These are phyloP conservation scores for Vanessa cardui DNA, from an alignment of 2,888 invertebrate genomes.

Conservation along the genomic window DNA sequence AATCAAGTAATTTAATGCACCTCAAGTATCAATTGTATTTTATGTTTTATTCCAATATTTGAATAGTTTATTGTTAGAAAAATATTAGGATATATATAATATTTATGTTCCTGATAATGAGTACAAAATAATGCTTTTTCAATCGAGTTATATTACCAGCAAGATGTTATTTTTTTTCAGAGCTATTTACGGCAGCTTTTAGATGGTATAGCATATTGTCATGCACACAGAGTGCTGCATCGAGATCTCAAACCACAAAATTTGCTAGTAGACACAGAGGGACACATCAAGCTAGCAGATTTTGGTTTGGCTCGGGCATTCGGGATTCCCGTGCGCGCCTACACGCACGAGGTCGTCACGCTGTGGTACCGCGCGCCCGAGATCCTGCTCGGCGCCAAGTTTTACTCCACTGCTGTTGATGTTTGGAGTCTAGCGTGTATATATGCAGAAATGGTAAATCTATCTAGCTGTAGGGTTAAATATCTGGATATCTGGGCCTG, in stretches of 20 bases:
- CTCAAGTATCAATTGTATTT: too few relatives aligned
- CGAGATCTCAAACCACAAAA: slow-evolving; percentile 98
- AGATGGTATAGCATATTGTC: slow-evolving; percentile 95
- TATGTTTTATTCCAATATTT: too few relatives aligned
- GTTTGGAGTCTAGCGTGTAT: slow-evolving; percentile 98
- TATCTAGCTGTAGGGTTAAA: too few relatives aligned
- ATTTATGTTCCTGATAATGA: too few relatives aligned
- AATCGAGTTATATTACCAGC: too few relatives aligned
- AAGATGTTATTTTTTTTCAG: slow-evolving; percentile 56
- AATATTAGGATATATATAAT: too few relatives aligned
- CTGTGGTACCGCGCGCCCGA: slow-evolving; percentile 99
- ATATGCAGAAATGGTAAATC: slow-evolving; percentile 96
- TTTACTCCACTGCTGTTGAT: slow-evolving; percentile 96
- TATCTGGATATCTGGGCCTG: too few relatives aligned
- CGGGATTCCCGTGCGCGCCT: slow-evolving; percentile 94
- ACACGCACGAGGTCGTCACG: slow-evolving; percentile 96
- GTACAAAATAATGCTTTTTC: too few relatives aligned
- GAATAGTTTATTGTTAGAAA: too few relatives aligned
- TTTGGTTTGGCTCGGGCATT: slow-evolving; percentile 97
- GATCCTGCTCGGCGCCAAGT: slow-evolving; percentile 93
- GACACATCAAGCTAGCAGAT: slow-evolving; percentile 97
- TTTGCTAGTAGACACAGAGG: slow-evolving; percentile 91
- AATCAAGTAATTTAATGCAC: too few relatives aligned
- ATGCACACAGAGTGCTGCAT: slow-evolving; percentile 93
- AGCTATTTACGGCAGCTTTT: slow-evolving; percentile 94